These are phyloP conservation scores for Portunus trituberculatus DNA, from an alignment of 1,140 invertebrate genomes.

Conservation along the genomic window DNA sequence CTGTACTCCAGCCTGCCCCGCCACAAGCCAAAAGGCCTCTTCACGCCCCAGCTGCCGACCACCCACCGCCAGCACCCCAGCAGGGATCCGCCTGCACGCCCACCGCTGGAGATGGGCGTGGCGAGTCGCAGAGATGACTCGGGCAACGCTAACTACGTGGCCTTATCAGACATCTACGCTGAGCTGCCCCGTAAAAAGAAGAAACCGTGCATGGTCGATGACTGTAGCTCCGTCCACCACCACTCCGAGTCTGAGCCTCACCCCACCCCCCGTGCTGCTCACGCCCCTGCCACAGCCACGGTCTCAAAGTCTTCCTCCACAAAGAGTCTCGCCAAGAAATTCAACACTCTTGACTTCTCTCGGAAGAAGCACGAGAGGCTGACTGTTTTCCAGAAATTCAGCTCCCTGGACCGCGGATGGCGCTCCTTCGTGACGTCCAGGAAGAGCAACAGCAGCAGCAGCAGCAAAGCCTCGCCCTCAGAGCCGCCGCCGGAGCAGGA, in stretches of 20 bases:
- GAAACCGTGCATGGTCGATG: slow-evolving; percentile 61
- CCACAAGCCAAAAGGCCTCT: background rate
- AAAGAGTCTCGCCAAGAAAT: slow-evolving; percentile 34
- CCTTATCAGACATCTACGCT: slow-evolving; percentile 58
- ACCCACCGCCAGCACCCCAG: background rate
- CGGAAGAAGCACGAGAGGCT: slow-evolving; percentile 58
- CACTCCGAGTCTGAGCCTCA: background rate
- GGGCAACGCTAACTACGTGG: background rate
- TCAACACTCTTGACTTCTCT: slow-evolving; percentile 55
- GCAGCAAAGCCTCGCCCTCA: background rate
- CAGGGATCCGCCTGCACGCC: background rate
- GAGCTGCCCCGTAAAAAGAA: slow-evolving; percentile 73
- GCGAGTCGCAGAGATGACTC: background rate
- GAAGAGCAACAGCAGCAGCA: background rate
- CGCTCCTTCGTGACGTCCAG: slow-evolving; percentile 59
- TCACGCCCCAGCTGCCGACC: background rate
- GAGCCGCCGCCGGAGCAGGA: background rate
- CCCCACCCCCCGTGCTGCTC: background rate
- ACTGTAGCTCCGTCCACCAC: slow-evolving; percentile 64
- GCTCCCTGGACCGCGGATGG: slow-evolving; percentile 65
- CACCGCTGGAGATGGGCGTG: background rate
- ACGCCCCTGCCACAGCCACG: background rate
- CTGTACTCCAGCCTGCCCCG: slow-evolving; percentile 69
- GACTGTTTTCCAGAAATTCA: slow-evolving; percentile 70
- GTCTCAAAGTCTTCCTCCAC: background rate